Conservation (phyloP, 1,140 invertebrate species). For the Homarus americanus region DNA sequence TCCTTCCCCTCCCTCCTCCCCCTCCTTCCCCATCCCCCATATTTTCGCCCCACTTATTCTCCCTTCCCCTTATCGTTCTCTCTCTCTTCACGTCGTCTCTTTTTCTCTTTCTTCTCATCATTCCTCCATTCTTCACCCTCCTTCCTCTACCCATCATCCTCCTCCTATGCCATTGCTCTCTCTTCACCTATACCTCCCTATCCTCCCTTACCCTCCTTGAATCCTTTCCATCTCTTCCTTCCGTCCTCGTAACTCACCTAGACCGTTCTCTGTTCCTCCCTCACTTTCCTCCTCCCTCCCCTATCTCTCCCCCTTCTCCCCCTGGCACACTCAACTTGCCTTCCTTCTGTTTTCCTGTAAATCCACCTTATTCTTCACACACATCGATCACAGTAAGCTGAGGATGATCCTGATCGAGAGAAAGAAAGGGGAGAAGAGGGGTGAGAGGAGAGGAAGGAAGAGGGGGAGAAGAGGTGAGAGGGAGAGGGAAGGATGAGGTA, state of each 20-base stretch:
- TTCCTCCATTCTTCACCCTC: background rate
- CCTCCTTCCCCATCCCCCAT: background rate
- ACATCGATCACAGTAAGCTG: conserved; percentile 49
- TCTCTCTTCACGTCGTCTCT: background rate
- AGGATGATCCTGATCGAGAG: conserved; percentile 28
- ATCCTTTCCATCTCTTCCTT: background rate
- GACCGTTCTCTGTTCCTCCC: background rate
- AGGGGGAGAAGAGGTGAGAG: background rate
- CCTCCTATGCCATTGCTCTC: background rate
- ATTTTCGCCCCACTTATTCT: background rate
- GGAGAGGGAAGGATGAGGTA: background rate
- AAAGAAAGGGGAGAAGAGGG: background rate
- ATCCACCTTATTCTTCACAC: conserved; percentile 37
- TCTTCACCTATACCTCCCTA: background rate
- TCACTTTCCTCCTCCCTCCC: background rate
- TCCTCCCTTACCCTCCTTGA: background rate
- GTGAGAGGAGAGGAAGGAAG: background rate
- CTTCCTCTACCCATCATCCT: background rate
- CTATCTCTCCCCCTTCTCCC: background rate
- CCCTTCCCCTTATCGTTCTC: background rate
- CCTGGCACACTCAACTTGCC: conserved; percentile 3
- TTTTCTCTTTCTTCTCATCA: background rate
- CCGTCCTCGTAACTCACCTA: too few species aligned
- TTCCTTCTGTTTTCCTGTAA: conserved; percentile 46
- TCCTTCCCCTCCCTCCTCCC: background rate